Percentiles rank a stretch among this genome's conserved stretches.
phyloP scores from a whole-genome alignment of 2,888 invertebrate species.

The Aproaerema taeniolella region DNA sequence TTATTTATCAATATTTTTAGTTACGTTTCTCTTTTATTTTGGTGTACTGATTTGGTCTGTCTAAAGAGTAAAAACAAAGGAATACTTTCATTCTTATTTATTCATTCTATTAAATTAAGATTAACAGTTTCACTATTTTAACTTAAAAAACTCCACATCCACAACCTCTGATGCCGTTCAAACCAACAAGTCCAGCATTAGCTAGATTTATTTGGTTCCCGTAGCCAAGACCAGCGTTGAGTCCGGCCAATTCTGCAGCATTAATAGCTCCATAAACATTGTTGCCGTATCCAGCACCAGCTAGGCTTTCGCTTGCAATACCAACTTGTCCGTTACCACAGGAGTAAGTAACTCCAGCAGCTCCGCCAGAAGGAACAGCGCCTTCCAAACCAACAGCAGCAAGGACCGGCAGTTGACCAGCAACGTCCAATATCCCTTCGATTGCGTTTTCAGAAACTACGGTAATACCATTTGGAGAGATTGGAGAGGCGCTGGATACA shows the following conservation, averaged over 20 bases:
- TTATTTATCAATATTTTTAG: no score
- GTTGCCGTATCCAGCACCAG: background rate
- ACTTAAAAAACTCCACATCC: background rate
- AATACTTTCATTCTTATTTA: no score
- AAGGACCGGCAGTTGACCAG: slow-evolving; percentile 27
- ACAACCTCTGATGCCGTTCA: background rate
- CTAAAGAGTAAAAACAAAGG: no score
- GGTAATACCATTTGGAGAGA: slow-evolving; percentile 26
- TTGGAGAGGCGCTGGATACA: slow-evolving; percentile 22
- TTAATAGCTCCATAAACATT: background rate
- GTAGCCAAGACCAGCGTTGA: background rate
- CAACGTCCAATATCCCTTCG: slow-evolving; percentile 25
- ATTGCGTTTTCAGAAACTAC: slow-evolving; percentile 30
- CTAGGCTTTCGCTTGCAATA: slow-evolving; percentile 14
- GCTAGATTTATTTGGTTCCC: no score
- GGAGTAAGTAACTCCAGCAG: slow-evolving; percentile 24
- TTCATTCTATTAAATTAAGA: no score
- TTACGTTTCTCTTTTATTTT: no score
- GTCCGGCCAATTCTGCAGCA: background rate
- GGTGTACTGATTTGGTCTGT: no score
- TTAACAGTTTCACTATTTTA: no score
- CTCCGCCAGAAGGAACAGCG: slow-evolving; percentile 19
- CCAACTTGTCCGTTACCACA: slow-evolving; percentile 25
- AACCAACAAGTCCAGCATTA: background rate
- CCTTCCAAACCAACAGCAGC: slow-evolving; percentile 27